These are phyloP conservation scores for Periparus ater DNA, from an alignment of 2,797 vertebrate species.

Conservation along the genomic window DNA sequence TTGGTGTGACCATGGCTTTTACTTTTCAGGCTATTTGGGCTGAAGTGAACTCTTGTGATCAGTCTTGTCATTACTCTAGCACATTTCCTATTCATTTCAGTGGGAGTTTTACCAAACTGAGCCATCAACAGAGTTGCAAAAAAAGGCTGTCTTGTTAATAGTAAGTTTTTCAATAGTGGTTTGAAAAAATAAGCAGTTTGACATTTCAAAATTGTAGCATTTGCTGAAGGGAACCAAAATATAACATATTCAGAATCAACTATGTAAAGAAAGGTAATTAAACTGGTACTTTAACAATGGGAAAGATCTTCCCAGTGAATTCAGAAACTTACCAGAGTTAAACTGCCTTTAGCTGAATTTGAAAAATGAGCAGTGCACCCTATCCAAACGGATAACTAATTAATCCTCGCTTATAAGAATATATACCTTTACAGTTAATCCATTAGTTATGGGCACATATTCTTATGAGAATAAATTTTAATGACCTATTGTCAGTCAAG, in stretches of 20 bases:
- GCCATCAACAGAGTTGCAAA: background rate
- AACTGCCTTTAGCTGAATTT: constrained; percentile 64
- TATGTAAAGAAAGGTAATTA: background rate
- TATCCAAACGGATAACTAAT: constrained; percentile 63
- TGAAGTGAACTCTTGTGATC: background rate
- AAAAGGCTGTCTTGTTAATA: background rate
- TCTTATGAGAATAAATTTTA: constrained; percentile 72
- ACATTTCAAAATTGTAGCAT: background rate
- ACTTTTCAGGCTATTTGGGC: background rate
- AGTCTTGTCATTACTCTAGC: background rate
- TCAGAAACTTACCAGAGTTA: constrained; percentile 56
- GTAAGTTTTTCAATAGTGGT: background rate
- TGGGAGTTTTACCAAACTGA: background rate
- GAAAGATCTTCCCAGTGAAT: background rate
- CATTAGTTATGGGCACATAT: constrained; percentile 66
- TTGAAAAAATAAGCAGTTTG: background rate
- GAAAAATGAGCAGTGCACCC: constrained; percentile 62
- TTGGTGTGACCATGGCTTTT: background rate
- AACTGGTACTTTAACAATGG: background rate
- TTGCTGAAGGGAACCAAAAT: constrained; percentile 25
- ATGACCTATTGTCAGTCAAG: constrained; percentile 69
- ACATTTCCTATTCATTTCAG: background rate
- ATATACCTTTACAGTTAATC: constrained; percentile 70
- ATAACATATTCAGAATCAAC: background rate
- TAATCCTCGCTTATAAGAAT: constrained; percentile 65